Evolutionary conservation across 1,140 invertebrate species (phyloP).

Genomic region (Zaprionus ornatus): DNA sequence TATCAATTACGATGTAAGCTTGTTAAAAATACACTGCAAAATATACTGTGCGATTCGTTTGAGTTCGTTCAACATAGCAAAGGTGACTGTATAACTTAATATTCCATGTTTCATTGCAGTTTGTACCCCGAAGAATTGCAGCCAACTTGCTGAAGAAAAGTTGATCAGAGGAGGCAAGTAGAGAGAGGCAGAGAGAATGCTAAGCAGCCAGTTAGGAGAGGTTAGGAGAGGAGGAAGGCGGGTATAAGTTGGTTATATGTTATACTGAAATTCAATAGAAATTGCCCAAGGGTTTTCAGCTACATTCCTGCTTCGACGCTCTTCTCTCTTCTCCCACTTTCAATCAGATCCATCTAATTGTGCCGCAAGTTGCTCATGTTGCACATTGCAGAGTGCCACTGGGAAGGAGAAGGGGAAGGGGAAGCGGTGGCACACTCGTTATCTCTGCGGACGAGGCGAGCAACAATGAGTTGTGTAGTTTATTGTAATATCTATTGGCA

Average conservation of each 20-base stretch:
- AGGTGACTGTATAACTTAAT: background rate
- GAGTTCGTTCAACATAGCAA: background rate
- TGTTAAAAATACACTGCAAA: background rate
- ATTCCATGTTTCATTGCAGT: background rate
- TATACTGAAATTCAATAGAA: background rate
- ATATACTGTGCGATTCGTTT: background rate
- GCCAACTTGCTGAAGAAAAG: background rate
- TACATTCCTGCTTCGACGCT: background rate
- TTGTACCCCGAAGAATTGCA: background rate
- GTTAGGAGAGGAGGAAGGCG: no score
- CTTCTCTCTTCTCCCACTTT: background rate
- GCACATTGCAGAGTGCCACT: background rate
- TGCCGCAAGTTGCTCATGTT: background rate
- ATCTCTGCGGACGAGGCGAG: constrained; percentile 8
- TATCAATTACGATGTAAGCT: background rate
- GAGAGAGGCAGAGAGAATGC: background rate
- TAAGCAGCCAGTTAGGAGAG: no score
- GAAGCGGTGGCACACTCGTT: background rate
- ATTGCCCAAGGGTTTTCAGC: background rate
- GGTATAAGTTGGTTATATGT: no score
- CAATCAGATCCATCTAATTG: constrained; percentile 3
- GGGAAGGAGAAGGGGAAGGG: background rate
- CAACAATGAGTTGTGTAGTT: constrained; percentile 51
- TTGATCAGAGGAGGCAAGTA: background rate
- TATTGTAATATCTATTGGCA: constrained; percentile 60